Conservation (phyloP, 2,888 invertebrate genomes). For the Stomorhina lunata region DNA sequence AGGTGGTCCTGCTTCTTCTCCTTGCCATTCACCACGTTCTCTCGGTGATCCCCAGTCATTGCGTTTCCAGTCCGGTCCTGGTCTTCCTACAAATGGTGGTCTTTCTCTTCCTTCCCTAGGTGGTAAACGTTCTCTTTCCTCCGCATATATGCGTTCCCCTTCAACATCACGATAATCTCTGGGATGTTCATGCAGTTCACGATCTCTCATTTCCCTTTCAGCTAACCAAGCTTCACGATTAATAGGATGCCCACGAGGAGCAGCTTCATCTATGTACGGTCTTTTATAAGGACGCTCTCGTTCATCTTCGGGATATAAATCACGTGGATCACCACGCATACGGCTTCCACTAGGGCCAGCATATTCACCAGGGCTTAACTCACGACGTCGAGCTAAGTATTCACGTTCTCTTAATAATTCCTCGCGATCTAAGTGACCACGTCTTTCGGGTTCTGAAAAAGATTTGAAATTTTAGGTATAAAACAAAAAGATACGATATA, state of each 20-base stretch:
- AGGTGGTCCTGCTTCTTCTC: constrained; percentile 51
- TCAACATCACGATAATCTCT: constrained; percentile 71
- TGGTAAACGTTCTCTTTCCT: constrained; percentile 71
- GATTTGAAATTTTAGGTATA: constrained; percentile 64
- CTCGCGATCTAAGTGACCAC: constrained; percentile 73
- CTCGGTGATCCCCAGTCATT: constrained; percentile 71
- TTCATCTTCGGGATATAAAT: constrained; percentile 77
- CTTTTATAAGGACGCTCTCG: constrained; percentile 76
- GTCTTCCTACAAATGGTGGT: constrained; percentile 59
- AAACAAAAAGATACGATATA: background rate
- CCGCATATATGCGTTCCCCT: constrained; percentile 70
- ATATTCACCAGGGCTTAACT: constrained; percentile 75
- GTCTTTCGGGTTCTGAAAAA: constrained; percentile 72
- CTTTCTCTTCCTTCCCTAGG: constrained; percentile 71
- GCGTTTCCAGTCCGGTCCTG: constrained; percentile 74
- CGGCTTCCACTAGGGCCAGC: constrained; percentile 65
- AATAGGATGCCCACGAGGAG: constrained; percentile 68
- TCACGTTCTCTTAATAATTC: constrained; percentile 77
- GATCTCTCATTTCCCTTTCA: constrained; percentile 68
- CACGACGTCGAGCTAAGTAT: constrained; percentile 73
- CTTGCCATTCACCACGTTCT: constrained; percentile 74
- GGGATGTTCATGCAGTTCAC: constrained; percentile 64
- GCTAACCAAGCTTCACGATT: constrained; percentile 67
- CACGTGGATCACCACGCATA: constrained; percentile 74
- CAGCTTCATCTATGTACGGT: constrained; percentile 73